Evolutionary conservation across 1,140 invertebrate species (phyloP).

Genomic region (Drosophila sucinea): DNA sequence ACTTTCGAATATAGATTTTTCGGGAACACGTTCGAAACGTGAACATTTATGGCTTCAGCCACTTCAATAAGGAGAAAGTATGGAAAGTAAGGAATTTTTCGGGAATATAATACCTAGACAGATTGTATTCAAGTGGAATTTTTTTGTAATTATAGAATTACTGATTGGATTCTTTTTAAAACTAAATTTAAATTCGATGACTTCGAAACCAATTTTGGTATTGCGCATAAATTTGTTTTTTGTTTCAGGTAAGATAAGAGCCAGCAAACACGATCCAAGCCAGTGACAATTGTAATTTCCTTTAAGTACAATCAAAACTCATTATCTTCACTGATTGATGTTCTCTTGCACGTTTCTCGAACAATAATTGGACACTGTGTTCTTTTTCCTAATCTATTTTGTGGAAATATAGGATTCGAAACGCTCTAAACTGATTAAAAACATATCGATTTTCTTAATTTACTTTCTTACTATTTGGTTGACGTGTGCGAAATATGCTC

Average conservation of each 20-base stretch:
- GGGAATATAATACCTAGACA: not conserved
- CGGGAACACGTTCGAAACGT: slow-evolving; percentile 2
- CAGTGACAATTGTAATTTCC: not conserved
- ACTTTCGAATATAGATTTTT: not conserved
- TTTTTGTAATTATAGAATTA: not conserved
- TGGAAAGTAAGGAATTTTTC: not conserved
- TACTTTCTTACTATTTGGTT: too few relatives aligned
- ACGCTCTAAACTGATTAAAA: not conserved
- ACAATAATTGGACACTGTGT: not conserved
- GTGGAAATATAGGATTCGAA: not conserved
- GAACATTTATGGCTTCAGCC: not conserved
- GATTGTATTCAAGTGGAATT: slow-evolving; percentile 5
- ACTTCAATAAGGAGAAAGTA: not conserved
- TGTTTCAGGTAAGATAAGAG: not conserved
- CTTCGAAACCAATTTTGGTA: not conserved
- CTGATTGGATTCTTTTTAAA: not conserved
- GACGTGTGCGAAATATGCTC: too few relatives aligned
- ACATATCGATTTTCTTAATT: not conserved
- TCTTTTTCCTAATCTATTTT: not conserved
- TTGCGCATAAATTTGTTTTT: not conserved
- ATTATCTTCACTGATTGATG: not conserved
- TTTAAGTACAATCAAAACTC: not conserved
- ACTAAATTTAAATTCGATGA: not conserved
- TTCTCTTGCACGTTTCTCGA: not conserved
- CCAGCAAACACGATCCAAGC: not conserved